Conservation (phyloP, 2,797 vertebrate genomes). For the Pseudochromis fuscus region DNA sequence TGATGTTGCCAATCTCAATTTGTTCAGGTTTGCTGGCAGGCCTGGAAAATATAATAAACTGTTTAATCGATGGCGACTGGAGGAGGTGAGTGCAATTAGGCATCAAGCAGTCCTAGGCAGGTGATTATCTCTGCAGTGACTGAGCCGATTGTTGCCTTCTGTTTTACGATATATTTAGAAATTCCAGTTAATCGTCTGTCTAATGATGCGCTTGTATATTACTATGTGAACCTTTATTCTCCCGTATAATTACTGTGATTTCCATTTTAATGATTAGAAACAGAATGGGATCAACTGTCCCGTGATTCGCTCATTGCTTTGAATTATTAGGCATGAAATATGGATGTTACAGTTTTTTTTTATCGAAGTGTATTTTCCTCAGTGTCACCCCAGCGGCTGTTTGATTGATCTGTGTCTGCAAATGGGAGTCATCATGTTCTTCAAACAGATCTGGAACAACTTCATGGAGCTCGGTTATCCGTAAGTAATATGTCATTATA, state of each 20-base stretch:
- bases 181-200: slow-evolving; percentile 37
- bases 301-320: slow-evolving; percentile 33
- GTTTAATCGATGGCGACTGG: slow-evolving; percentile 97
- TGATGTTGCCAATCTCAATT: slow-evolving; percentile 67
- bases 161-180: slow-evolving; percentile 42
- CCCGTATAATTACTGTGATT: slow-evolving; percentile 45
- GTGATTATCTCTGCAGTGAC: slow-evolving; percentile 41
- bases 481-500: slow-evolving; percentile 62
- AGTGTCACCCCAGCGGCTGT: slow-evolving; percentile 99
- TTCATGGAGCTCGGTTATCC: slow-evolving; percentile 96
- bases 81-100: slow-evolving; percentile 91
- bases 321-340: slow-evolving; percentile 41
- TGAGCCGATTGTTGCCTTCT: slow-evolving; percentile 35
- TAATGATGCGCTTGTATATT: slow-evolving; percentile 37
- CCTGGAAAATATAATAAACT: slow-evolving; percentile 99
- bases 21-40: slow-evolving; percentile 93
- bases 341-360: slow-evolving; percentile 39
- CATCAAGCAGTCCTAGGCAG: slow-evolving; percentile 40
- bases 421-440: slow-evolving; percentile 99
- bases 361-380: slow-evolving; percentile 58
- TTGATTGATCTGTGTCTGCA: slow-evolving; percentile 98
- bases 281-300: slow-evolving; percentile 28
- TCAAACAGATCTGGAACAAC: slow-evolving; percentile 99
- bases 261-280: slow-evolving; percentile 46
- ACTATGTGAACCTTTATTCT: slow-evolving; percentile 46